A percentile compares a stretch with the other conserved stretches of the same genome.
phyloP scores from a whole-genome alignment of 2,888 invertebrate species.

The Drosophila paranaensis region DNA sequence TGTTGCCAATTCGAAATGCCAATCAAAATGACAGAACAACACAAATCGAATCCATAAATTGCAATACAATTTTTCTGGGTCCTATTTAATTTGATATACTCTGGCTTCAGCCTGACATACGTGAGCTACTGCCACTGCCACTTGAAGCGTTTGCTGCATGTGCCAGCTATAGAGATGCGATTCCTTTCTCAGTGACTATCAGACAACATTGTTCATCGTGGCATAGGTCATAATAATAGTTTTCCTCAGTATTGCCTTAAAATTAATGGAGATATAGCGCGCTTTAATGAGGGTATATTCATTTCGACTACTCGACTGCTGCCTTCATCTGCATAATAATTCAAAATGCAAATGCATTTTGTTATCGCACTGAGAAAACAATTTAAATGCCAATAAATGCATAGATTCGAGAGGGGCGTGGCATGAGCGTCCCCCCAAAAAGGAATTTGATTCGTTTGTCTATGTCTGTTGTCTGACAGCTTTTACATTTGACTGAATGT shows the following conservation, averaged over 20 bases:
- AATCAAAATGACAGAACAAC: conserved; percentile 76
- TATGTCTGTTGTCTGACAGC: conserved; percentile 47
- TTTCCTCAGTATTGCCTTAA: too few relatives aligned
- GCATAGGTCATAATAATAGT: too few relatives aligned
- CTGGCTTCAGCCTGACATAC: conserved; percentile 8
- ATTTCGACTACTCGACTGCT: conserved; percentile 4
- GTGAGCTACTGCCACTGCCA: not conserved
- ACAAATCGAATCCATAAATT: conserved; percentile 73
- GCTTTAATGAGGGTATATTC: conserved; percentile 28
- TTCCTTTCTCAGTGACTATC: not conserved
- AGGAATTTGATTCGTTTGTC: conserved; percentile 52
- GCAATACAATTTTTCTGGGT: conserved; percentile 43
- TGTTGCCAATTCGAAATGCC: conserved; percentile 71
- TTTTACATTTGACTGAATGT: conserved; percentile 45
- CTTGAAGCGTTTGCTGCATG: not conserved
- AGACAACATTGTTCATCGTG: not conserved
- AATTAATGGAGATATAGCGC: too few relatives aligned
- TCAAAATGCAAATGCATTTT: conserved; percentile 61
- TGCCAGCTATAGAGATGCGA: not conserved
- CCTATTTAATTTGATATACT: conserved; percentile 41
- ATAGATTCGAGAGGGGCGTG: conserved; percentile 45
- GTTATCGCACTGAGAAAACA: conserved; percentile 59
- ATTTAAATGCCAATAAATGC: conserved; percentile 51
- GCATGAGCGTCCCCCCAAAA: conserved; percentile 45
- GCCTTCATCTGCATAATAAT: conserved; percentile 50